These are phyloP conservation scores for Dicrurus megarhynchus DNA, from an alignment of 2,113 vertebrate genomes.

Conservation along the genomic window DNA sequence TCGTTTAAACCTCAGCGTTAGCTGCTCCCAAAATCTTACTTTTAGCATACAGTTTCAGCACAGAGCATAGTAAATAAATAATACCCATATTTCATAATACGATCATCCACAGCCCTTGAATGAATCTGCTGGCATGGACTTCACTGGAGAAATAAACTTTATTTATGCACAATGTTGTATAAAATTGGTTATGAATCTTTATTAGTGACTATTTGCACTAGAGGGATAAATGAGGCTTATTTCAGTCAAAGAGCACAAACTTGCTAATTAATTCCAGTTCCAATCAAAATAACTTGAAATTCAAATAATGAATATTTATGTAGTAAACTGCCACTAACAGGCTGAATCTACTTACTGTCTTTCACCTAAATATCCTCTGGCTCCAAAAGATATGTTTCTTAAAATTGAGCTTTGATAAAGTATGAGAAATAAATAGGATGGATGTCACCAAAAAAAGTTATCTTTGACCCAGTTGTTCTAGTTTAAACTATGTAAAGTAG, in stretches of 20 bases:
- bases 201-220: neutral
- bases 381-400: neutral
- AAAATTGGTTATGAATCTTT: neutral
- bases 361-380: constrained; percentile 2
- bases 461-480: neutral
- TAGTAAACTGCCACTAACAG: neutral
- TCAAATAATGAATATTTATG: constrained; percentile 43
- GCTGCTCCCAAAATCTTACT: neutral
- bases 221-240: constrained; percentile 4
- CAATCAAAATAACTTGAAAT: constrained; percentile 39
- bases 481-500: neutral
- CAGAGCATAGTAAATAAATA: neutral
- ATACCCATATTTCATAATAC: neutral
- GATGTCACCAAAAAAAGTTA: neutral
- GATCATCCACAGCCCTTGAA: neutral
- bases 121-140: neutral
- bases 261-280: constrained; percentile 38
- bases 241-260: constrained; percentile 41
- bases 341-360: constrained; percentile 11
- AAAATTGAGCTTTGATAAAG: constrained; percentile 6
- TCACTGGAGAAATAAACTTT: neutral
- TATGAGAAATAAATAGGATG: neutral
- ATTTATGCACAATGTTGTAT: neutral
- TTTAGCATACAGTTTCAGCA: neutral
- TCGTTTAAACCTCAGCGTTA: neutral